Evolutionary conservation across 2,797 vertebrate genomes (phyloP), one percentile per base, ranked within the genome.

Genomic region (Melopsittacus undulatus): DNA sequence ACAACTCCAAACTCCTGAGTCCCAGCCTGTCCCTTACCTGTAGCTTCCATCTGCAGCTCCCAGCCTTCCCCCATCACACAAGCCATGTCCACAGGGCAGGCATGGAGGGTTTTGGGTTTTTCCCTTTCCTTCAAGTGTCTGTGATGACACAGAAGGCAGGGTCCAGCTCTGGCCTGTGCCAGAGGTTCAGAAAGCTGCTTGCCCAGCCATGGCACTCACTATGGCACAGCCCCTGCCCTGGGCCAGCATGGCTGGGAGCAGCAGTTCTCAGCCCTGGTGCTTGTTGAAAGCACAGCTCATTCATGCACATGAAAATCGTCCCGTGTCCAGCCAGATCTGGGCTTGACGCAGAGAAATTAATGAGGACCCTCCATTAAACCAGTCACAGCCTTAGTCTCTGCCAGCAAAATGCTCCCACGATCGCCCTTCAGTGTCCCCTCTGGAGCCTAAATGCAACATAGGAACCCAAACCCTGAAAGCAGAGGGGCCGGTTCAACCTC

Each of bases 141-240:
- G 42, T 30, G 89, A 82, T 10, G n/a, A 29, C n/a, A 67, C 4
- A 2, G 72, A 34, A 67, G 75, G 76, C 72, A 74, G 82, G 38
- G 76, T 43, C 45, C 2, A 3, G 48, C 72, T 74, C 63, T 32
- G 22, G 51, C 54, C 70, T 42, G 63, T 48, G 34, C 32, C 34
- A 11, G 23, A 27, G 21, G 57, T 10, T 63, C 54, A 9, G 13
- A 29, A 59, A 52, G 66, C 61, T 74, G 42, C 27, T 11, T 51
- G 68, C 22, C 67, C 13, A 24, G 49, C 45, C 1, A 0, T 5
- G 49, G 54, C 14, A 4, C 66, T 24, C 0, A 3, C 38, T 43
- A 0, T 20, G 5, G 13, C 56, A 11, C 40, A 63, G 77, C 32
- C 61, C 42, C 30, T 61, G 54, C 34, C 49, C 38, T 0, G 0